Evolutionary conservation across 2,113 vertebrate genomes (phyloP), one percentile per base, ranked within the genome.

Genomic region (Halichoeres trimaculatus): DNA sequence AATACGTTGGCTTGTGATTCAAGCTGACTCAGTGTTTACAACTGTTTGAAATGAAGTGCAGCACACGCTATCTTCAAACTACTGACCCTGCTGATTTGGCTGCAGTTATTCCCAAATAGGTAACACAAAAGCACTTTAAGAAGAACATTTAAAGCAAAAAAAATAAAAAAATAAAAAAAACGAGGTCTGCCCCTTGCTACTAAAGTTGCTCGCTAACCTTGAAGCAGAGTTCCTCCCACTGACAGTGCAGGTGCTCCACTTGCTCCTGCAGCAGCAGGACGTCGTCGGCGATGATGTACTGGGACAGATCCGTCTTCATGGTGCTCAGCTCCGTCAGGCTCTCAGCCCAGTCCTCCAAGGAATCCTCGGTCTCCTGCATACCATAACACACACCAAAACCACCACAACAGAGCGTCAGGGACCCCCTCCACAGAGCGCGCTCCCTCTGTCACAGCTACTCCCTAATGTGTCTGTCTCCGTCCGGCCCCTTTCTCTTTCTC

Each of bases 301-400:
- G 93, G 2, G 93, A 91, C 85, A 98, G 83, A 47, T 96, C 94
- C 0, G 81, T 91, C 91, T 96, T 96, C 95, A 95, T 90, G 81
- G 88, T 85, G 80, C 85, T 90, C 88, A 97, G 91, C 75, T 96
- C 94, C 61, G 93, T 91, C 88, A 96, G 92, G 90, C 93, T 88
- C 85, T 90, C 84, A 20, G 89, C 93, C 96, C 97, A 97, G 92
- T 90, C 92, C 61, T 93, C 92, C 89, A 97, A 92, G 11, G 92
- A 89, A 83, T 94, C 95, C 94, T 97, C 94, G 74, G 94, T 91
- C 89, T 96, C 96, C 97, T 98, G 96, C 94, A 95, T 94, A 90
- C 91, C 91, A 95, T 93, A 69, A 89, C 91, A 93, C 81, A 83
- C 50, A 4, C 26, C 1, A 36, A 3, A 0, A 72, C 14, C 40